Evolutionary conservation across 2,888 invertebrate genomes (phyloP).

Genomic region (Bellardia bayeri): DNA sequence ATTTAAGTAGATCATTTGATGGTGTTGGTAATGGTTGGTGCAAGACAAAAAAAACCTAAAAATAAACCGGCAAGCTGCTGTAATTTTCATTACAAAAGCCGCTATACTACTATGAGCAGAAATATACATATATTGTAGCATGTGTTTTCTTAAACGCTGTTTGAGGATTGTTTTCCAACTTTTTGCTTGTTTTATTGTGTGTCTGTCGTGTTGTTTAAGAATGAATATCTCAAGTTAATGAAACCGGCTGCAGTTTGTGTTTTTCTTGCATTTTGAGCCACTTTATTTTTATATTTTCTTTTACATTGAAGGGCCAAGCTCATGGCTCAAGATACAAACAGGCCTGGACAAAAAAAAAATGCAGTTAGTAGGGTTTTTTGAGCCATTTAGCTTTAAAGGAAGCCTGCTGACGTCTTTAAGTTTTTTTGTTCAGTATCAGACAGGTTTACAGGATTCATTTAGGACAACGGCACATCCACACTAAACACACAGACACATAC

Average conservation of each 20-base stretch:
- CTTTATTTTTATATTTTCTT: constrained; percentile 43
- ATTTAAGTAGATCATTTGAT: constrained; percentile 55
- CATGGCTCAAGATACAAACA: constrained; percentile 66
- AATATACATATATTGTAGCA: constrained; percentile 49
- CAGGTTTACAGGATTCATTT: constrained; percentile 74
- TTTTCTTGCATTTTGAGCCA: constrained; percentile 65
- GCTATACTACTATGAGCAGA: constrained; percentile 51
- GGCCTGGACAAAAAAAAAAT: constrained; percentile 30
- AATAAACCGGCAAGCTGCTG: constrained; percentile 71
- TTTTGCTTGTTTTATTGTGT: neutral
- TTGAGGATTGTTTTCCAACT: constrained; percentile 47
- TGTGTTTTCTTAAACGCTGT: constrained; percentile 71
- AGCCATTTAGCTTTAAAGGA: constrained; percentile 64
- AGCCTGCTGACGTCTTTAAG: constrained; percentile 70
- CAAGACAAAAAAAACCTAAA: constrained; percentile 33
- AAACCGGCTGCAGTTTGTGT: constrained; percentile 69
- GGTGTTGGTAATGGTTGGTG: constrained; percentile 50
- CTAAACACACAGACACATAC: constrained; percentile 22
- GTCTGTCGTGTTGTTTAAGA: constrained; percentile 28
- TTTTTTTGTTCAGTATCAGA: constrained; percentile 50
- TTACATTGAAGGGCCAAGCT: constrained; percentile 52
- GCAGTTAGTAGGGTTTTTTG: constrained; percentile 71
- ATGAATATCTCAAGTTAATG: constrained; percentile 71
- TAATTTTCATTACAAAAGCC: constrained; percentile 74
- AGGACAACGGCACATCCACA: constrained; percentile 51